Evolutionary conservation across 2,888 invertebrate genomes (phyloP).

Genomic region (Dichetophora obliterata): DNA sequence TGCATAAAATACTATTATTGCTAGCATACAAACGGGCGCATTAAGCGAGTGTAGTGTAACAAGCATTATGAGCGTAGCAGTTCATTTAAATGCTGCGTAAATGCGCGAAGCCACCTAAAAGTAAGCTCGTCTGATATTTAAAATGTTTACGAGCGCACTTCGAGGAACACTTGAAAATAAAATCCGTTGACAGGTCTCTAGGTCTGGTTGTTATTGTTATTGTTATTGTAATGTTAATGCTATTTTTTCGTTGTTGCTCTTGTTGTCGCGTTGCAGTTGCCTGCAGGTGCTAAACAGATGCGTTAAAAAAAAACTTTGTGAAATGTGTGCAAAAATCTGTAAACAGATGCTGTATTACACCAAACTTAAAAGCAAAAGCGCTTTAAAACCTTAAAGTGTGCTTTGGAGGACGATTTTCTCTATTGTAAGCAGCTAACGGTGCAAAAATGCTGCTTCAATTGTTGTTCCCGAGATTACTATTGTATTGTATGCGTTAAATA

Average conservation of each 20-base stretch:
- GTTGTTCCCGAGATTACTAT: background rate
- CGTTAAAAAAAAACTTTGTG: conserved; percentile 50
- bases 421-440: conserved; percentile 31
- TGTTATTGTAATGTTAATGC: background rate
- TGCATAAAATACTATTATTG: background rate
- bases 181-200: background rate
- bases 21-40: conserved; percentile 5
- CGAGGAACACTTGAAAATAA: background rate
- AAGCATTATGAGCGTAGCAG: background rate
- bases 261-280: conserved; percentile 12
- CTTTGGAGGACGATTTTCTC: conserved; percentile 16
- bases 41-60: background rate
- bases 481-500: background rate
- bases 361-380: conserved; percentile 53
- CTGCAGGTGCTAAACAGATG: background rate
- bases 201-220: conserved; percentile 17
- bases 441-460: conserved; percentile 23
- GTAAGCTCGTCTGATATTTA: conserved; percentile 30
- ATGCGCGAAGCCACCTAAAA: conserved; percentile 32
- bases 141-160: conserved; percentile 5
- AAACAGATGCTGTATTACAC: background rate
- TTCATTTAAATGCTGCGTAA: conserved; percentile 1
- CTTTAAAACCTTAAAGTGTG: conserved; percentile 51
- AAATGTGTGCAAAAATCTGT: conserved; percentile 11
- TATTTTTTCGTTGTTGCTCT: conserved; percentile 24